Conservation (phyloP, 2,113 vertebrate genomes). For the Xyliphius kryptos region DNA sequence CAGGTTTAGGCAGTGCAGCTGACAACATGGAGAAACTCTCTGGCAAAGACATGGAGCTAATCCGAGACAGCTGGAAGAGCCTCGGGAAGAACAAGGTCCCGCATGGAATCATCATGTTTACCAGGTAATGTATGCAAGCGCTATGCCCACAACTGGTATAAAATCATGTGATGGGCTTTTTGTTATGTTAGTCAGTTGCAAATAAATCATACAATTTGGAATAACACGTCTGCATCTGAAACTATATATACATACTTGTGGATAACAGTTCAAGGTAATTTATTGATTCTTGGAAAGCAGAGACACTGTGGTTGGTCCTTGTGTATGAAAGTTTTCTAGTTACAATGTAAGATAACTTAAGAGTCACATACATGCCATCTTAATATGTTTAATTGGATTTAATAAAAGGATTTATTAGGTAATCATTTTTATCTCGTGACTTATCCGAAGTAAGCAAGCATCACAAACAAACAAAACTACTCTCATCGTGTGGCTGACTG, state of each 20-base stretch:
- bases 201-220: too few species aligned
- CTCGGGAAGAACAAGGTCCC: constrained; percentile 80
- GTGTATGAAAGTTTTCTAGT: too few species aligned
- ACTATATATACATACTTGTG: too few species aligned
- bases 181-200: background rate
- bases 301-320: too few species aligned
- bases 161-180: background rate
- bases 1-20: constrained; percentile 16
- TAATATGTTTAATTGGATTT: background rate
- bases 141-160: background rate
- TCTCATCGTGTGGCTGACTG: constrained; percentile 19
- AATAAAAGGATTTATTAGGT: too few species aligned
- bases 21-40: constrained; percentile 65
- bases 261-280: too few species aligned
- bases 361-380: too few species aligned
- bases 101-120: constrained; percentile 82
- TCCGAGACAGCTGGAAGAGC: constrained; percentile 83
- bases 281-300: too few species aligned
- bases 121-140: constrained; percentile 66
- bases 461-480: constrained; percentile 21
- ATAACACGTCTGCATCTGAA: too few species aligned
- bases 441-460: constrained; percentile 21
- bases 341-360: too few species aligned
- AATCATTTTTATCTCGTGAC: background rate
- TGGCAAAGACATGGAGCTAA: constrained; percentile 76